These are phyloP conservation scores for Serilophus lunatus DNA, from an alignment of 2,113 vertebrate genomes.

Conservation along the genomic window DNA sequence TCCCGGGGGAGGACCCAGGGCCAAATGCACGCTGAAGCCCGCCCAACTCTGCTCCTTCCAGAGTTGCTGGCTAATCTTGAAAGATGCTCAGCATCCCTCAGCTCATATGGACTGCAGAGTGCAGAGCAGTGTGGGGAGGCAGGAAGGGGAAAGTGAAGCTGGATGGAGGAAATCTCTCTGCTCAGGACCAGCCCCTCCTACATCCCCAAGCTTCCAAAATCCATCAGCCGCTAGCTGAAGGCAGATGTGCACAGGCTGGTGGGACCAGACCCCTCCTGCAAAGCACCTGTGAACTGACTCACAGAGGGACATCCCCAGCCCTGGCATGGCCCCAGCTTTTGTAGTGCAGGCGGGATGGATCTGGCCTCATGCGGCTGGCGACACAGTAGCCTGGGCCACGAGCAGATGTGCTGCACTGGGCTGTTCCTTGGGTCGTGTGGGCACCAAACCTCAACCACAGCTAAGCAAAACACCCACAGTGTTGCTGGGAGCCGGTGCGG, in stretches of 20 bases:
- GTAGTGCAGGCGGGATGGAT: not conserved
- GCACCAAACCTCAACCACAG: not conserved
- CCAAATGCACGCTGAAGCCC: not conserved
- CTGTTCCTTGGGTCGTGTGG: rapidly evolving
- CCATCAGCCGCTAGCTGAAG: not conserved
- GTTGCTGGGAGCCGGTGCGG: rapidly evolving
- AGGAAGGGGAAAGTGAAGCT: not conserved
- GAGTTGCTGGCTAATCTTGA: not conserved
- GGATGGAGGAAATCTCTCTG: not conserved
- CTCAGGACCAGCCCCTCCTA: not conserved
- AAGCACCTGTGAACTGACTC: not conserved
- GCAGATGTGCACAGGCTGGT: not conserved
- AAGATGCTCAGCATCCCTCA: not conserved
- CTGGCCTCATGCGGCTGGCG: not conserved
- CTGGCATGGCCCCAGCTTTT: not conserved
- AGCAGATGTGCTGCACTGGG: not conserved
- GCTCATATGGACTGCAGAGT: rapidly evolving
- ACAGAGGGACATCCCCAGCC: not conserved
- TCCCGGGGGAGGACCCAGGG: not conserved
- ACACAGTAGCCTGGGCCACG: not conserved
- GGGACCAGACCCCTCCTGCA: not conserved
- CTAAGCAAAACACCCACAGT: not conserved
- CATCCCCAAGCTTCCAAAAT: not conserved
- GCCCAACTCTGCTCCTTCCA: not conserved
- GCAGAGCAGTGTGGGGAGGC: rapidly evolving